These are phyloP conservation scores for Laothoe populi DNA, from an alignment of 2,888 invertebrate genomes.

Conservation along the genomic window DNA sequence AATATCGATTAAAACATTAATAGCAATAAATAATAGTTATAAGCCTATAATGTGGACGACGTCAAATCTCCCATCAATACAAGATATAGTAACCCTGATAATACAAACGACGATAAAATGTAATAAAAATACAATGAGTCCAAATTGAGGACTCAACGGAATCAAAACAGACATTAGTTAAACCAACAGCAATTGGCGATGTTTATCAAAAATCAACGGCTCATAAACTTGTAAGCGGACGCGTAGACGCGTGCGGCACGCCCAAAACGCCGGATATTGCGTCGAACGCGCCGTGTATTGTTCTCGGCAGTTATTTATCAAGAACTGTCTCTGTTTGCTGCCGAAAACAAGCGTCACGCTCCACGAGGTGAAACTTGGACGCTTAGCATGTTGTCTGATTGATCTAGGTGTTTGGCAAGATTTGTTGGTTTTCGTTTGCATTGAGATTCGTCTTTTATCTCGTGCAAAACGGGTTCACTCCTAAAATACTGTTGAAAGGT, in stretches of 20 bases:
- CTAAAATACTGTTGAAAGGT: neutral
- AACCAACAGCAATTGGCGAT: slow-evolving; percentile 16
- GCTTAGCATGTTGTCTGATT: slow-evolving; percentile 31
- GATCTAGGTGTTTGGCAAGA: slow-evolving; percentile 8
- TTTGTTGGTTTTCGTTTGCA: neutral
- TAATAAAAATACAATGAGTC: neutral
- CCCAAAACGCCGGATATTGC: slow-evolving; percentile 63
- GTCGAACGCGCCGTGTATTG: slow-evolving; percentile 53
- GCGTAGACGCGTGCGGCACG: slow-evolving; percentile 41
- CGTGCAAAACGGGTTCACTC: neutral
- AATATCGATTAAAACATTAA: too few species aligned
- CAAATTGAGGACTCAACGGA: neutral
- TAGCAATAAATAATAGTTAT: too few species aligned
- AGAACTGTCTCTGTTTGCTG: slow-evolving; percentile 43
- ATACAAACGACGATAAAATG: neutral
- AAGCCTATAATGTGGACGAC: neutral
- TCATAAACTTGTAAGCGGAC: slow-evolving; percentile 45
- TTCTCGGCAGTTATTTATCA: slow-evolving; percentile 60
- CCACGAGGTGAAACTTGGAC: slow-evolving; percentile 40
- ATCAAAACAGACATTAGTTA: slow-evolving; percentile 20
- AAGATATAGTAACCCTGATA: neutral
- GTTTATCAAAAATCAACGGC: slow-evolving; percentile 43
- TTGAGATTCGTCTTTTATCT: neutral
- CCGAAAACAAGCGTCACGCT: slow-evolving; percentile 47
- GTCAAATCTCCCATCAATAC: neutral